Base-by-base conservation (phyloP, 2,888 invertebrate species). In the Dasypolia templi region DNA sequence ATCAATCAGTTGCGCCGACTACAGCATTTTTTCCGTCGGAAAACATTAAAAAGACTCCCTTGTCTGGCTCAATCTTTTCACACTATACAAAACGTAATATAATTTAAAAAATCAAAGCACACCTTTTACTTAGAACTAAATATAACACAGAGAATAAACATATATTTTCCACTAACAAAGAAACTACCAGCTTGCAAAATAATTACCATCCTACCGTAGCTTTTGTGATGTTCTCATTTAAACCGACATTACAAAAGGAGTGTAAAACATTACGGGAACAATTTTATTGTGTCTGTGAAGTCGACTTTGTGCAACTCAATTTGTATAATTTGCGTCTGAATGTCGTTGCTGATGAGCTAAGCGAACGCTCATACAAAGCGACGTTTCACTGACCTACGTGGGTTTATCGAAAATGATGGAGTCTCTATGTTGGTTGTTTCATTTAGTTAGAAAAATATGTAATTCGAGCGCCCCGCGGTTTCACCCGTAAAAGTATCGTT, bases 231-330 rank as follows among this genome's bases (percentile, higher is more conserved):
- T 12, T 42, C 72, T 67, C 69, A 72, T 69, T 79, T 75, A 44
- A 51, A 56, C 68, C 39, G 63, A 63, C 73, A 66, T 81, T 77
- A 75, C 75, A 82, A 84, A 65, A 77, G 56, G 58, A 79, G 58
- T 62, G 70, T 68, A 69, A 66, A 62, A 74, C 79, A 82, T 81
- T 62, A 82, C 62, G 26, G 65, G 17, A 29, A 77, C 77, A 71
- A 80, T 80, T 83, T 72, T 66, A 77, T 71, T 77, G 71, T 59
- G 66, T 77, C 75, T 68, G 61, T 32, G 58, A 75, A 59, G 53
- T 64, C 53, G 56, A 68, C 67, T 69, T 75, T 75, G 83, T 72
- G 61, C 69, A 82, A 88, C 79, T 87, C 82, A 87, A 88, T 88
- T 88, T 87, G 76, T 88, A 71, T 87, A 84, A 86, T 87, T 84